Conservation (phyloP, 2,797 vertebrate species). For the Lateolabrax maculatus region DNA sequence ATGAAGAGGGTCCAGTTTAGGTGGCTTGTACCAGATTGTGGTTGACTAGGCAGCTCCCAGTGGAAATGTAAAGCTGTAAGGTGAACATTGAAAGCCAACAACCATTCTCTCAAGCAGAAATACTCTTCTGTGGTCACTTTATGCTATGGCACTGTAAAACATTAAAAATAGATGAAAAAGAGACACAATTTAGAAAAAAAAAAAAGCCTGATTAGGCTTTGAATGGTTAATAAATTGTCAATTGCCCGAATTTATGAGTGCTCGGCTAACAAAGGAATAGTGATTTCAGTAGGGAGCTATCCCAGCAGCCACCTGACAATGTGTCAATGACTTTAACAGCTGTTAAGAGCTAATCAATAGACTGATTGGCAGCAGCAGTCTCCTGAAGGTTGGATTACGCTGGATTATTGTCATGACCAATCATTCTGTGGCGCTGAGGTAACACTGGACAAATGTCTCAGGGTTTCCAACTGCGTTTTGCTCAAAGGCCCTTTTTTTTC, state of each 20-base stretch:
- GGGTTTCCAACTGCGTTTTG: neutral
- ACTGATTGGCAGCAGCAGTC: slow-evolving; percentile 42
- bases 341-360: slow-evolving; percentile 70
- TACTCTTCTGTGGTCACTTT: neutral
- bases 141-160: slow-evolving; percentile 2
- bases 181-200: neutral
- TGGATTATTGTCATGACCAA: slow-evolving; percentile 46
- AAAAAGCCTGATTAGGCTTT: slow-evolving; percentile 45
- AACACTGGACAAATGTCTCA: neutral
- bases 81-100: neutral
- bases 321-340: slow-evolving; percentile 62
- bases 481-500: too few relatives aligned
- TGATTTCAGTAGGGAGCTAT: slow-evolving; percentile 47
- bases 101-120: slow-evolving; percentile 23
- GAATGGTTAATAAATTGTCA: slow-evolving; percentile 42
- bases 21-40: neutral
- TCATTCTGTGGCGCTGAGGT: slow-evolving; percentile 2
- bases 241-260: slow-evolving; percentile 41
- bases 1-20: neutral
- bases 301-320: slow-evolving; percentile 58
- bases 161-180: slow-evolving; percentile 9
- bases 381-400: slow-evolving; percentile 53
- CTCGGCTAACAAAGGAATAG: slow-evolving; percentile 38
- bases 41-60: neutral
- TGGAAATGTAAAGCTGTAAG: neutral